A percentile compares a stretch with the other conserved stretches of the same genome.
Conservation (phyloP, 2,797 vertebrate genomes). For the Micropoecilia bifurca region DNA sequence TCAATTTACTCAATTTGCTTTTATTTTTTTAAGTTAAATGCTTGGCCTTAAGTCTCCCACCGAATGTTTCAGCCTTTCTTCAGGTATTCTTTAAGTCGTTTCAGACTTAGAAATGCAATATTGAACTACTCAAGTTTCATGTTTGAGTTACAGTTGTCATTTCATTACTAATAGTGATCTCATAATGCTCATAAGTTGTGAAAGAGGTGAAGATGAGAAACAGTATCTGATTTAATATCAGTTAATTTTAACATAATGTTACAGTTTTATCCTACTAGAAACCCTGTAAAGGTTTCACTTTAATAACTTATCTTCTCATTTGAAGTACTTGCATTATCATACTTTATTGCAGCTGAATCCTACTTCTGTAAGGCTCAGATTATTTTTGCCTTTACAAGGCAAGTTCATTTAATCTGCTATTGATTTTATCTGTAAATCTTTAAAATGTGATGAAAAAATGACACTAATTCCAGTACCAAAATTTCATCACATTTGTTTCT, state of each 20-base stretch:
- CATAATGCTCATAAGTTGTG: not conserved
- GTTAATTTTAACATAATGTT: slow-evolving; percentile 44
- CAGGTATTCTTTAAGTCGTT: not conserved
- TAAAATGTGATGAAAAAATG: not conserved
- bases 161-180: not conserved
- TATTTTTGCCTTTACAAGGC: not conserved
- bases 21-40: not conserved
- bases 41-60: not conserved
- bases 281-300: slow-evolving; percentile 10
- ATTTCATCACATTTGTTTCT: not conserved
- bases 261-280: slow-evolving; percentile 47
- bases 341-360: not conserved
- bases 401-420: not conserved
- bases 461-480: not conserved
- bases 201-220: not conserved
- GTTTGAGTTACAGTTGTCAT: not conserved
- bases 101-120: not conserved
- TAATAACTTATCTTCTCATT: slow-evolving; percentile 10
- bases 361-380: not conserved
- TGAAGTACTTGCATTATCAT: not conserved
- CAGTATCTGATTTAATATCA: slow-evolving; percentile 32
- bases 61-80: not conserved
- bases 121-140: not conserved
- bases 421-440: not conserved
- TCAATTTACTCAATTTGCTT: not conserved